Percentiles rank a stretch among this genome's conserved stretches.
phyloP scores from a whole-genome alignment of 2,797 vertebrate species.

The Mus spretus region DNA sequence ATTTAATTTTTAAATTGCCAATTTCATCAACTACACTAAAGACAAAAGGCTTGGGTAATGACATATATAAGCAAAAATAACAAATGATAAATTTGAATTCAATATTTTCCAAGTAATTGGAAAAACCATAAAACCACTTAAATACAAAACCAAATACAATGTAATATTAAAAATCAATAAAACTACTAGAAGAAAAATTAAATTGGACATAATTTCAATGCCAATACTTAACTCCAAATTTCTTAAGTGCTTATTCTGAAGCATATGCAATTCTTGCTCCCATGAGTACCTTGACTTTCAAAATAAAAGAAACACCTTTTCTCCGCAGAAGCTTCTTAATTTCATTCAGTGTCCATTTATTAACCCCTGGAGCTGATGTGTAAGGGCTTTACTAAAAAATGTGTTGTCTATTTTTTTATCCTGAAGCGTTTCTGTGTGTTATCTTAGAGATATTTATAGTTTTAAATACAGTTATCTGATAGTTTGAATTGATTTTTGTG shows the following conservation, averaged over 20 bases:
- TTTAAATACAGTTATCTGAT: background rate
- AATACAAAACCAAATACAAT: background rate
- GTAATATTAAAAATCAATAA: background rate
- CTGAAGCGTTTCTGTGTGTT: background rate
- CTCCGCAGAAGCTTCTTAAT: background rate
- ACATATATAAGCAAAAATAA: slow-evolving; percentile 14
- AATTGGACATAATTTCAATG: background rate
- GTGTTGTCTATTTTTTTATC: too few species aligned
- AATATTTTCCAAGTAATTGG: background rate
- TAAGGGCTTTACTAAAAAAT: background rate
- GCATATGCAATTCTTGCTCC: background rate
- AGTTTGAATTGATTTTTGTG: background rate
- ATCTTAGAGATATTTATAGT: background rate
- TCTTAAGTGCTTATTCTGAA: background rate
- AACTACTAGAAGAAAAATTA: background rate
- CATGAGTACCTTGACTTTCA: background rate
- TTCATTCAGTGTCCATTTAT: background rate
- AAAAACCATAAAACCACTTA: background rate
- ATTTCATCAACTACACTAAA: slow-evolving; percentile 10
- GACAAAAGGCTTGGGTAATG: background rate
- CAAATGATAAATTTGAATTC: background rate
- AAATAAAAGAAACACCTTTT: background rate
- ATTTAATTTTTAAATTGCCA: slow-evolving; percentile 47
- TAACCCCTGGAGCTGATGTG: background rate
- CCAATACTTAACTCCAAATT: background rate